Conservation (phyloP, 1,140 invertebrate genomes). For the Harpegnathos saltator region DNA sequence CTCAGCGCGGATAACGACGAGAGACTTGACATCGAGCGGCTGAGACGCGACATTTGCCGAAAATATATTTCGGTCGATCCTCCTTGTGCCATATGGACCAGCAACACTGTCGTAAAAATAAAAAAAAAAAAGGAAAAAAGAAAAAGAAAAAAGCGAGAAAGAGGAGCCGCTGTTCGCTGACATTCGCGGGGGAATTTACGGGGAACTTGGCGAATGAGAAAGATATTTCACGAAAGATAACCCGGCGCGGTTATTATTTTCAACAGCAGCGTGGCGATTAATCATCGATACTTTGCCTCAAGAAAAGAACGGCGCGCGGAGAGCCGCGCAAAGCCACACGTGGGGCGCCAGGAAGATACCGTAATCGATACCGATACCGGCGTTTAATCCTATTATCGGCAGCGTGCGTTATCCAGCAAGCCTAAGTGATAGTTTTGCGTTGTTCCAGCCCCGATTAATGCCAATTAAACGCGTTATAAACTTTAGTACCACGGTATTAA, state of each 20-base stretch:
- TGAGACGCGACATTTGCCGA: not conserved
- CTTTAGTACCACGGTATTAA: conserved; percentile 38
- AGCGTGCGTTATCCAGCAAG: conserved; percentile 2
- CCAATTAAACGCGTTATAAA: conserved; percentile 37
- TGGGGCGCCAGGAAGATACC: not conserved
- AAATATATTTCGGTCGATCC: not conserved
- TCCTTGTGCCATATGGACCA: too few species aligned
- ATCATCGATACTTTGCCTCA: not conserved
- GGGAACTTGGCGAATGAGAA: not conserved
- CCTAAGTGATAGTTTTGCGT: conserved; percentile 7
- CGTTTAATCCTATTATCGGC: conserved; percentile 18
- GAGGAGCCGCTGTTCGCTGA: too few species aligned
- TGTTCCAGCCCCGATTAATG: conserved; percentile 15
- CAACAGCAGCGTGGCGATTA: not conserved
- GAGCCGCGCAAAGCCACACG: too few species aligned
- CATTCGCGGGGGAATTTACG: not conserved
- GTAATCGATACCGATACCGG: not conserved
- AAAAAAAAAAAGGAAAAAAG: too few species aligned
- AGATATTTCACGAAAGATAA: conserved; percentile 6
- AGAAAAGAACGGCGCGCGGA: not conserved
- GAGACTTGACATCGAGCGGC: not conserved
- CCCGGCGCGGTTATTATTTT: not conserved
- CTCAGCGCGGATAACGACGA: not conserved
- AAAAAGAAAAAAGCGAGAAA: too few species aligned
- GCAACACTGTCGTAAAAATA: too few species aligned